Conservation (phyloP, 2,113 vertebrate genomes). For the Hypocryptadius cinnamomeus region DNA sequence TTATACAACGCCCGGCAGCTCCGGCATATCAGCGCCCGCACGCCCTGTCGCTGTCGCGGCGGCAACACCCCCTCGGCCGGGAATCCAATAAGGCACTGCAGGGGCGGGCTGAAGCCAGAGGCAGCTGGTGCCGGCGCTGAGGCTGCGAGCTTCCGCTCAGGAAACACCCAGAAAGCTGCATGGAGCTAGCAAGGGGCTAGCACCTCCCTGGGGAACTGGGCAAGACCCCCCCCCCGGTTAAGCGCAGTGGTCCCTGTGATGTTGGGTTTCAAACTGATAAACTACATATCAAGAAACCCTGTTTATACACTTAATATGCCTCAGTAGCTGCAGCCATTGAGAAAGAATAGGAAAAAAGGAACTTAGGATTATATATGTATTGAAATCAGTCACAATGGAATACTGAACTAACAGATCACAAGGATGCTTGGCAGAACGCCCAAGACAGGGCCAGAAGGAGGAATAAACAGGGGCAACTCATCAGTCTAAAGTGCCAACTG, state of each 20-base stretch:
- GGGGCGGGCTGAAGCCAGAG: not conserved
- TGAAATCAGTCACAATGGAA: not conserved
- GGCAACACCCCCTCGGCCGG: conserved; percentile 5
- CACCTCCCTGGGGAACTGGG: fast-evolving
- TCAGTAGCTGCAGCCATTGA: not conserved
- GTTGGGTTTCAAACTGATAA: too few relatives aligned
- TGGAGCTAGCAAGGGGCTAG: fast-evolving
- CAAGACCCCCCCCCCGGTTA: not conserved
- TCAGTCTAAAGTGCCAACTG: not conserved
- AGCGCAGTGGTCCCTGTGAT: fast-evolving
- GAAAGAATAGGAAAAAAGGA: not conserved
- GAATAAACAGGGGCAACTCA: not conserved
- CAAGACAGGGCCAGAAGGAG: not conserved
- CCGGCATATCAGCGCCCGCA: not conserved
- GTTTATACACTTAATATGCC: not conserved
- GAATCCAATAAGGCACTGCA: not conserved
- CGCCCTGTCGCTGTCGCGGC: not conserved
- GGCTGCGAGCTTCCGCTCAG: fast-evolving
- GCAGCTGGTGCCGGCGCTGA: fast-evolving
- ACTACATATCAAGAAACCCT: not conserved
- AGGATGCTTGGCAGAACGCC: not conserved
- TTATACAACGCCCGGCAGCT: not conserved
- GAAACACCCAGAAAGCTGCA: fast-evolving
- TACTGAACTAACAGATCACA: not conserved
- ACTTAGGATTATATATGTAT: not conserved